These are phyloP conservation scores for Tupaia chinensis DNA, from an alignment of 2,113 vertebrate genomes.

Conservation along the genomic window DNA sequence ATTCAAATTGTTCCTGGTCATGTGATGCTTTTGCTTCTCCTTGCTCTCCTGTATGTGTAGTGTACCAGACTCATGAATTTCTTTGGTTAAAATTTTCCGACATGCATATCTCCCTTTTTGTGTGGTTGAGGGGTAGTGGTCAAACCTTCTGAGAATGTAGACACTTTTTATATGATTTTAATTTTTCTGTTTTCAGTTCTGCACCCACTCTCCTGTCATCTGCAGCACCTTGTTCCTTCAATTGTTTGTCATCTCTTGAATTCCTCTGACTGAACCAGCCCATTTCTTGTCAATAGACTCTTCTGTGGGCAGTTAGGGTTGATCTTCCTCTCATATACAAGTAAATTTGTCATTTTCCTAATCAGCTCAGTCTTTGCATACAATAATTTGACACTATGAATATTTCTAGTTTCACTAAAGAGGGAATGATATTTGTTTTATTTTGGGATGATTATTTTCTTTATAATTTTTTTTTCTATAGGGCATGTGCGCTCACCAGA, in stretches of 20 bases:
- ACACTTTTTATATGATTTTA: not conserved
- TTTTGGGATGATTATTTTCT: slow-evolving; percentile 43
- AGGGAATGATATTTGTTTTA: not conserved
- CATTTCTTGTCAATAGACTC: not conserved
- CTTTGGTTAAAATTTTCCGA: not conserved
- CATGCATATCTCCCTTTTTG: not conserved
- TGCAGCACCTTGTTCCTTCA: not conserved
- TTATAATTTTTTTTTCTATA: no score
- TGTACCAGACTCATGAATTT: not conserved
- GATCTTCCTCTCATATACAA: not conserved
- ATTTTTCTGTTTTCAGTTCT: not conserved
- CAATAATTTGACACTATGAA: not conserved
- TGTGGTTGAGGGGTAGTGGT: not conserved
- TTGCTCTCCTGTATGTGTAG: not conserved
- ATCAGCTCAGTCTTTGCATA: not conserved
- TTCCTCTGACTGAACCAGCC: not conserved
- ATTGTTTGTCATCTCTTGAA: not conserved
- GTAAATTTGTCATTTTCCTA: not conserved
- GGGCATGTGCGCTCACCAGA: no score
- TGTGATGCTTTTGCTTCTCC: not conserved
- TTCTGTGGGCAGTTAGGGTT: not conserved
- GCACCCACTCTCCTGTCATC: not conserved
- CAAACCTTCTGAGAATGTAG: not conserved
- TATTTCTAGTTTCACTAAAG: not conserved
- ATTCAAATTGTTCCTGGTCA: not conserved